Base-by-base conservation (phyloP, 2,113 vertebrate genomes). In the Phalacrocorax brasilianus region DNA sequence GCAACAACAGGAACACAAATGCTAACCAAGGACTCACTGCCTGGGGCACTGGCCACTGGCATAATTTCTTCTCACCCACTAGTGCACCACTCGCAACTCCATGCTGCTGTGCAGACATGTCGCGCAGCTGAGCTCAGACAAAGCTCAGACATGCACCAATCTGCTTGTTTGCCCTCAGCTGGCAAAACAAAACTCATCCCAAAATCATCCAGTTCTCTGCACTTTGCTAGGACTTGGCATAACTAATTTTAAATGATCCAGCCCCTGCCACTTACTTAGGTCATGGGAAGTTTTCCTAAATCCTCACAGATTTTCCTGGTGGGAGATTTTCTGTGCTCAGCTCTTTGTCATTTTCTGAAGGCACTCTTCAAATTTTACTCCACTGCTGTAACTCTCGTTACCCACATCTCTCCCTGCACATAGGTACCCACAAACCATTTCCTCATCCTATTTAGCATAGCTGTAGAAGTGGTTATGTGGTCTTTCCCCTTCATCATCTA, bases 21-120 rank as follows among this genome's bases (percentile, higher is more conserved):
- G 32, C 30, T 40, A 32, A 20, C 13, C 44, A 38, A 88, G 74
- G 33, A 33, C n/a, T 58, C 2, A 0, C 12, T 65, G 52, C 27
- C 38, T 33, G 56, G 19, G 26, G 30, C 44, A 33, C 7, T 4
- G 16, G 53, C 17, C 21, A 24, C 12, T 4, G 3, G 8, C 4
- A 0, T 2, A 62, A 24, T 58, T 88, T 42, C 44, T 84, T 61
- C 58, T 83, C 0, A 0, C 33, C 9, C 40, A 40, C 22, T 7
- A 4, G 18, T 6, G 12, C 9, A 14, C 24, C 1, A 2, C 42
- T 68, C 1, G 1, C 11, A 73, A 28, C 35, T 67, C 42, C 19
- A 3, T 0, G 11, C 47, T 4, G 24, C 50, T 45, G 32, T 3
- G 7, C 55, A 65, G 53, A 47, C 0, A 1, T 62, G 47, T 5